These are phyloP conservation scores for Bubo bubo DNA, from an alignment of 2,113 vertebrate genomes.

Conservation along the genomic window DNA sequence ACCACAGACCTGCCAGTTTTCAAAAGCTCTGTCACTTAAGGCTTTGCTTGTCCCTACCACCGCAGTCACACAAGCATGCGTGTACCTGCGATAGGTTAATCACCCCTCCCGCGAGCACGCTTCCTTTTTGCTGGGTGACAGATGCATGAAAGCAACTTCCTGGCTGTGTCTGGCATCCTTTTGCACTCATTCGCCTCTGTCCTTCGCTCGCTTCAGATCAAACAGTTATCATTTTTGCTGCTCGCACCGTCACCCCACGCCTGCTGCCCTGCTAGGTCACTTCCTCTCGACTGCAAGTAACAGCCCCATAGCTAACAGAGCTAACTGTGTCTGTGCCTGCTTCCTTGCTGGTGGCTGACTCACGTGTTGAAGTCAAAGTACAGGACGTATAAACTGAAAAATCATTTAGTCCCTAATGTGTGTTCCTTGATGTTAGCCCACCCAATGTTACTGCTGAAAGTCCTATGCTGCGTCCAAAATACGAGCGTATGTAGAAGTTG, in stretches of 20 bases:
- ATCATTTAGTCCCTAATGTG: neutral
- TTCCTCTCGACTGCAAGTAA: neutral
- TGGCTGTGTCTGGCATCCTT: neutral
- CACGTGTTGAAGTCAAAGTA: neutral
- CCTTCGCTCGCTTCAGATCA: neutral
- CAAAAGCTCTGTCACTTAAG: neutral
- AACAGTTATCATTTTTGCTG: neutral
- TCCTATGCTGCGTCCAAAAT: neutral
- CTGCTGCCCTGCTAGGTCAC: neutral
- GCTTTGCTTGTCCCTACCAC: neutral
- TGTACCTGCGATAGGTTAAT: neutral
- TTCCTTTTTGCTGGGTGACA: neutral
- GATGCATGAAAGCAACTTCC: neutral
- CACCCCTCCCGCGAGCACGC: neutral
- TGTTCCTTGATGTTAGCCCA: neutral
- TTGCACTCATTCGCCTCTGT: neutral
- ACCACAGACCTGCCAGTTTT: neutral
- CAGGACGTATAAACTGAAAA: neutral
- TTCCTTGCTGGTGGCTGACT: neutral
- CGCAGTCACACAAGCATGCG: accelerated
- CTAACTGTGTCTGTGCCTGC: neutral
- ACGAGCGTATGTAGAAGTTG: neutral
- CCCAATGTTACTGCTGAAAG: neutral
- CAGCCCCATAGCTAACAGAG: neutral
- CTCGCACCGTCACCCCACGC: neutral